Evolutionary conservation across 2,113 vertebrate genomes (phyloP).

Genomic region (Labrus mixtus): DNA sequence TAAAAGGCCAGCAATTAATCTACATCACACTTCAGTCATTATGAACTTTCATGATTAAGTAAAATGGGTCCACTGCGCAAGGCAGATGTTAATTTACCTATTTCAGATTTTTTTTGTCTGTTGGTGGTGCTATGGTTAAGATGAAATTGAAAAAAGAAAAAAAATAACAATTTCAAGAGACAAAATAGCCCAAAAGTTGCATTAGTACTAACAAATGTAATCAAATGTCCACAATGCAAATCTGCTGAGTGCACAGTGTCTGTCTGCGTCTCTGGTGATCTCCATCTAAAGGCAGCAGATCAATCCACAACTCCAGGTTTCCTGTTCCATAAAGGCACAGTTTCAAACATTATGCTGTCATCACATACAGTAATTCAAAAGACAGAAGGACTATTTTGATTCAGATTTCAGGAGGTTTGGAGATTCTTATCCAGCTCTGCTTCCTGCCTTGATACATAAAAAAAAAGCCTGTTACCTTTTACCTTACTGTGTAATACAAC

Average conservation of each 20-base stretch:
- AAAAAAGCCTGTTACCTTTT: not conserved
- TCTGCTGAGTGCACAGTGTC: not conserved
- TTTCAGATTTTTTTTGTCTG: too few species aligned
- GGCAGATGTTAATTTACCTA: too few species aligned
- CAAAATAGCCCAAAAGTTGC: too few species aligned
- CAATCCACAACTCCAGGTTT: slow-evolving; percentile 46
- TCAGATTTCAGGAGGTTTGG: slow-evolving; percentile 38
- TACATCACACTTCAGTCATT: too few species aligned
- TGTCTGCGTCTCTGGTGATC: not conserved
- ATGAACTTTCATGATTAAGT: too few species aligned
- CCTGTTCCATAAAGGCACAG: slow-evolving; percentile 42
- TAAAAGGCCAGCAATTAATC: too few species aligned
- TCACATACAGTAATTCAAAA: slow-evolving; percentile 36
- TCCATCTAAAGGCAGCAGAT: slow-evolving; percentile 18
- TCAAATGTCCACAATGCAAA: not conserved
- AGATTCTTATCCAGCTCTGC: slow-evolving; percentile 31
- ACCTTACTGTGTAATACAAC: slow-evolving; percentile 8
- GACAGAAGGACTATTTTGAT: slow-evolving; percentile 31
- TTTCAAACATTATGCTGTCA: slow-evolving; percentile 55
- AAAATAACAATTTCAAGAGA: too few species aligned
- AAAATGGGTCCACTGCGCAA: too few species aligned
- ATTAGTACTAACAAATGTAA: too few species aligned
- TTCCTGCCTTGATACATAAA: slow-evolving; percentile 41
- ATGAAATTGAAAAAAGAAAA: too few species aligned
- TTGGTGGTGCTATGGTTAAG: too few species aligned